Evolutionary conservation across 2,797 vertebrate species (phyloP).

Genomic region (Psittacula derbiana): DNA sequence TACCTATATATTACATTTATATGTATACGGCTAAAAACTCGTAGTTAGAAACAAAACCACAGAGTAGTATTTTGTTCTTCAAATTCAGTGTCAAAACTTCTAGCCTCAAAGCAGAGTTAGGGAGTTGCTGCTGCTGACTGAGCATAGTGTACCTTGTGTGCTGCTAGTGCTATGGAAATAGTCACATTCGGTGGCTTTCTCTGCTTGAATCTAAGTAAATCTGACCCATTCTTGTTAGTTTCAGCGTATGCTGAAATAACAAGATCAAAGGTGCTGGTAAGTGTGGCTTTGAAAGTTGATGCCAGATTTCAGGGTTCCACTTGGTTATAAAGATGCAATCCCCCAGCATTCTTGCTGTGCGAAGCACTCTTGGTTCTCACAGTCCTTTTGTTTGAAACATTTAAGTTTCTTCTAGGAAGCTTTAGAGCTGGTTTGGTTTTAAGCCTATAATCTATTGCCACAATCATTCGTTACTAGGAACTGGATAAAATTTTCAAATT

Average conservation of each 20-base stretch:
- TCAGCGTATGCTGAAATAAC: not conserved
- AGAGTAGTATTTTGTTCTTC: not conserved
- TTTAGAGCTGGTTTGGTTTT: not conserved
- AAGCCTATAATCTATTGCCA: not conserved
- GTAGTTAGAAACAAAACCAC: not conserved
- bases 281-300: not conserved
- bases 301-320: not conserved
- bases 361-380: not conserved
- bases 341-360: not conserved
- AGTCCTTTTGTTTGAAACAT: not conserved
- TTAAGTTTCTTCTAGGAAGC: not conserved
- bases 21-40: not conserved
- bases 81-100: not conserved
- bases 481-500: not conserved
- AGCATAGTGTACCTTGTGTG: accelerated
- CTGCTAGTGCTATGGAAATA: not conserved
- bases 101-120: not conserved
- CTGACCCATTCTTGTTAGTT: not conserved
- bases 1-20: not conserved
- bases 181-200: not conserved
- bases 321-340: not conserved
- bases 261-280: not conserved
- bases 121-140: not conserved
- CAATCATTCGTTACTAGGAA: not conserved
- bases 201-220: not conserved